Base-by-base conservation (phyloP, 2,888 invertebrate species). In the Bellardia bayeri region DNA sequence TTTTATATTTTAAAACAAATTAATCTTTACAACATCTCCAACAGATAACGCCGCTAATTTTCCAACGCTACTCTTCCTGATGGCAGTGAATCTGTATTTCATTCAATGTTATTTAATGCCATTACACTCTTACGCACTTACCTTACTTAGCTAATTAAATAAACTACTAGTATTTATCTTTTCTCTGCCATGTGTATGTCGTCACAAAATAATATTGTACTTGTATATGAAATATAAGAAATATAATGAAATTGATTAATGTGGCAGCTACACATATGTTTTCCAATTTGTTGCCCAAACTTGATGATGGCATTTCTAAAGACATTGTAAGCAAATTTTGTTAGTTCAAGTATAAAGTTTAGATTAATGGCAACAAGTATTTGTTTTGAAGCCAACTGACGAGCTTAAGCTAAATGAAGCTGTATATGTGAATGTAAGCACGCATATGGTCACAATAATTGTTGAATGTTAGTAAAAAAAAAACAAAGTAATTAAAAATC, bases 321-420 rank as follows among this genome's bases (percentile, higher is more conserved):
- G 30, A 58, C 9, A 58, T 40, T 76, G 33, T n/a, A 42, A 4
- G 58, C 61, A 42, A 68, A 5, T 68, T 71, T 71, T 54, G 56
- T n/a, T 45, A 64, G 81, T 81, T 72, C 64, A 72, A 72, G 63
- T 81, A 56, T 72, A 66, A 66, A 64, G 63, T 81, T 23, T 45
- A 72, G 51, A n/a, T 72, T 64, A 56, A 69, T 33, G n/a, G 9
- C 33, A n/a, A 16, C 37, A 14, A 69, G 14, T 16, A 58, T 8
- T 13, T 58, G 30, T 58, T 58, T 58, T 11, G 58, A 30, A 11
- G n/a, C 9, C 9, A 54, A n/a, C 37, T 40, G 63, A 40, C 14
- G 9, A 64, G 4, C 63, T 40, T 8, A 9, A 37, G 40, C 16
- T 64, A n/a, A 61, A 64, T 64, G 16, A 64, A 64, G 63, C 40